Evolutionary conservation across 2,113 vertebrate species (phyloP).

Genomic region (Xenus cinereus): DNA sequence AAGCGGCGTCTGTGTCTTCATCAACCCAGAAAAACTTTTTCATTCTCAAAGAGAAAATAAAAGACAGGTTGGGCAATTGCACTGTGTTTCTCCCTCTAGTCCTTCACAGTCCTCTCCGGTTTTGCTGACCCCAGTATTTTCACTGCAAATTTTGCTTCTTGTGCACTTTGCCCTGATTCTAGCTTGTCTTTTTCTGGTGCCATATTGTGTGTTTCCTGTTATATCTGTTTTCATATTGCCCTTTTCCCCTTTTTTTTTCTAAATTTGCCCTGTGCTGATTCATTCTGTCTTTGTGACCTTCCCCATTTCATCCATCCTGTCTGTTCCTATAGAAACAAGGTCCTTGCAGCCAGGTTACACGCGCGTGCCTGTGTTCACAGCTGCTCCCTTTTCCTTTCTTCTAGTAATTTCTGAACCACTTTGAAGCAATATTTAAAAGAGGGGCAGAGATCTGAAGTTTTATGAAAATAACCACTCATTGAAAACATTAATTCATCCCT

Average conservation of each 20-base stretch:
- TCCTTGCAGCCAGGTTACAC: not conserved
- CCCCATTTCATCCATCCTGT: slow-evolving; percentile 18
- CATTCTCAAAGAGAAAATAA: not conserved
- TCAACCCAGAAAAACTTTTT: not conserved
- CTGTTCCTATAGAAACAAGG: slow-evolving; percentile 58
- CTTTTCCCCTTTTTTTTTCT: not conserved
- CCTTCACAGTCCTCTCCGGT: not conserved
- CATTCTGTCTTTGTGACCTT: slow-evolving; percentile 38
- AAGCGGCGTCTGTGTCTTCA: not conserved
- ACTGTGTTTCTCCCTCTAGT: not conserved
- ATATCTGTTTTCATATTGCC: not conserved
- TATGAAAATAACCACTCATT: not conserved
- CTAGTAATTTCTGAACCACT: not conserved
- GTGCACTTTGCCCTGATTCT: not conserved
- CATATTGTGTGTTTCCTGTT: not conserved
- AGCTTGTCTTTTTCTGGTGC: not conserved
- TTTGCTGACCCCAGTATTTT: not conserved
- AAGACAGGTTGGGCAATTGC: not conserved
- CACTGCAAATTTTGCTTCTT: not conserved
- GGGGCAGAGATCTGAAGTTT: not conserved
- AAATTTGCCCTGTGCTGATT: slow-evolving; percentile 29
- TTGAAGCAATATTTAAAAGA: not conserved
- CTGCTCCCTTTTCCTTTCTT: not conserved
- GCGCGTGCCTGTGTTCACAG: not conserved
- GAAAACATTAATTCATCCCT: not conserved